These are phyloP conservation scores for Eilema griseolum DNA, from an alignment of 2,888 invertebrate genomes.

Conservation along the genomic window DNA sequence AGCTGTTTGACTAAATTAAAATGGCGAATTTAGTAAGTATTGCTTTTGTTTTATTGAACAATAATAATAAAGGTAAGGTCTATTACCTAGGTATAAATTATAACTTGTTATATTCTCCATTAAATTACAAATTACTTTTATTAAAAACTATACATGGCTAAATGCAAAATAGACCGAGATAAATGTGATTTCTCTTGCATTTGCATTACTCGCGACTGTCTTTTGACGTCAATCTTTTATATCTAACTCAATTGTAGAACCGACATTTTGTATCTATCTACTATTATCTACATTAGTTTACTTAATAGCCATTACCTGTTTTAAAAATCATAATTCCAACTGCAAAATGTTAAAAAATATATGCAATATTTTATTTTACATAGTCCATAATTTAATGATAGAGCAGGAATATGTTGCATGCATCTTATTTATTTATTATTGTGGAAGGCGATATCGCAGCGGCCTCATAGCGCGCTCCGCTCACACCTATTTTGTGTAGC, in stretches of 20 bases:
- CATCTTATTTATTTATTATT: slow-evolving; percentile 82
- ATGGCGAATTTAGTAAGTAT: too few species aligned
- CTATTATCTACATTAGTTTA: slow-evolving; percentile 22
- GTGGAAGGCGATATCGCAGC: slow-evolving; percentile 74
- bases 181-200: too few species aligned
- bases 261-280: slow-evolving; percentile 47
- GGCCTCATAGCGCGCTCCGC: slow-evolving; percentile 59
- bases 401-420: slow-evolving; percentile 54
- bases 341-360: background rate
- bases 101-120: too few species aligned
- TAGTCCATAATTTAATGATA: slow-evolving; percentile 24
- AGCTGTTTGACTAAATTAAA: too few species aligned
- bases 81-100: too few species aligned
- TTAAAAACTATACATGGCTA: too few species aligned
- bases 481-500: slow-evolving; percentile 79
- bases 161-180: too few species aligned
- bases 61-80: too few species aligned
- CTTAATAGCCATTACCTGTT: background rate
- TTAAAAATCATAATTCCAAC: background rate
- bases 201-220: too few species aligned
- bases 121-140: too few species aligned
- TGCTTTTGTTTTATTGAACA: too few species aligned
- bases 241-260: slow-evolving; percentile 46
- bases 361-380: background rate
- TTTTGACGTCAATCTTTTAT: too few species aligned